These are phyloP conservation scores for Prionailurus bengalensis DNA, from an alignment of 2,113 vertebrate species.

Conservation along the genomic window DNA sequence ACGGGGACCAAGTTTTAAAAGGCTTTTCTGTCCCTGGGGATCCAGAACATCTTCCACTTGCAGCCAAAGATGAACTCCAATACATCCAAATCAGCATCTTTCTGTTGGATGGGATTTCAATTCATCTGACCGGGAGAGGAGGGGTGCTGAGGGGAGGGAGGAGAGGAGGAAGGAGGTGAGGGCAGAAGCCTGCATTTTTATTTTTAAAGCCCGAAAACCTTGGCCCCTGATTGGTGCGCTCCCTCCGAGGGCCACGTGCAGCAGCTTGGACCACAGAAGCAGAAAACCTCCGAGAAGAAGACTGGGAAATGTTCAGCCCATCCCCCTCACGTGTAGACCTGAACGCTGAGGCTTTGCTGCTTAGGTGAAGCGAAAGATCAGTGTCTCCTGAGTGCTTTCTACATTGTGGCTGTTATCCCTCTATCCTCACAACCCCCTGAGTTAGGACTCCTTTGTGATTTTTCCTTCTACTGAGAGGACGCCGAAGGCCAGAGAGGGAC, in stretches of 20 bases:
- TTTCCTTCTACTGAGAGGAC: not conserved
- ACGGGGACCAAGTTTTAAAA: constrained; percentile 16
- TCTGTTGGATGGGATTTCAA: constrained; percentile 44
- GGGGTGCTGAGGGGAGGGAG: too few species aligned
- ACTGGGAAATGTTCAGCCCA: not conserved
- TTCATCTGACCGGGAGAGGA: not conserved
- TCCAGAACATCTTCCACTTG: constrained; percentile 39
- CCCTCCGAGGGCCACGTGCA: not conserved
- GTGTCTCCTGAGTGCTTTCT: not conserved
- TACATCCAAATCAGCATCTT: constrained; percentile 20
- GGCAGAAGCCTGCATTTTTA: not conserved
- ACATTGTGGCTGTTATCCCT: not conserved
- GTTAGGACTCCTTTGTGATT: not conserved
- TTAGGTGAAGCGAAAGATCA: not conserved
- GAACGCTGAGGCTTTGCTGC: not conserved
- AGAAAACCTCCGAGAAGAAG: not conserved
- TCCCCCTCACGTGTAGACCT: not conserved
- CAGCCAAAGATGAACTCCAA: constrained; percentile 9
- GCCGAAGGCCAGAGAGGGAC: not conserved
- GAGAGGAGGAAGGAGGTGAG: not conserved
- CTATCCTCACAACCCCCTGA: not conserved
- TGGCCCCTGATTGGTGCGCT: too few species aligned
- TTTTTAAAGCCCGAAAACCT: not conserved
- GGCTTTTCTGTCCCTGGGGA: not conserved
- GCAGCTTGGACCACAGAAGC: not conserved